Evolutionary conservation across 2,113 vertebrate genomes (phyloP), one percentile per base, ranked within the genome.

Genomic region (Oceanodroma tethys): DNA sequence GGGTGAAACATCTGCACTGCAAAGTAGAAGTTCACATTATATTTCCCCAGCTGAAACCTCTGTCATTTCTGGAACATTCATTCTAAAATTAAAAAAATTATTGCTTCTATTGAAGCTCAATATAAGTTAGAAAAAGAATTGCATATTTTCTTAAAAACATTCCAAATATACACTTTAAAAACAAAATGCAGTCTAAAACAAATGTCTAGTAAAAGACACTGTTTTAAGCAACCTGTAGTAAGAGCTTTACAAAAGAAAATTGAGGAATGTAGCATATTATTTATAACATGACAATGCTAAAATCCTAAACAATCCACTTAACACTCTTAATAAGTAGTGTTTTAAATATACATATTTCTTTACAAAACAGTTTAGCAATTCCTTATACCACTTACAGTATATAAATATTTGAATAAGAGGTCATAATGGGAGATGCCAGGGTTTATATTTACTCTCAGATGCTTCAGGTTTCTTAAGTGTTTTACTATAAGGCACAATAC

Each of bases 71-170:
- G 82, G 78, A 98, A 95, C 75, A 95, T 92, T 89, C 87, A 59
- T 59, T 96, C 86, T 84, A 88, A 96, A 95, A 94, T 90, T 62
- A 80, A 94, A 88, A 96, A 91, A 88, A 90, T 95, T 96, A 96
- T 88, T 96, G 93, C 92, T 97, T 93, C 96, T 94, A 62, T 22
- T 87, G 95, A 97, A 97, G 93, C 93, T 85, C 62, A 91, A 90
- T 93, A 30, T 72, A 96, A 93, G 85, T 95, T 97, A 95, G 84
- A 97, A 97, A 95, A 96, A 95, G 88, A 93, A 96, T 96, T 97
- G 93, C 95, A 97, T 97, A 96, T 96, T 96, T 96, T 95, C 85
- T 96, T 88, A 90, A 95, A 95, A 97, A 93, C 92, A 94, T 92
- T 92, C 90, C 94, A 90, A 97, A 97, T 93, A 95, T 84, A 96